Percentiles rank a stretch among this genome's conserved stretches.
phyloP scores from a whole-genome alignment of 2,113 vertebrate genomes.

The Chrysochloris asiatica region DNA sequence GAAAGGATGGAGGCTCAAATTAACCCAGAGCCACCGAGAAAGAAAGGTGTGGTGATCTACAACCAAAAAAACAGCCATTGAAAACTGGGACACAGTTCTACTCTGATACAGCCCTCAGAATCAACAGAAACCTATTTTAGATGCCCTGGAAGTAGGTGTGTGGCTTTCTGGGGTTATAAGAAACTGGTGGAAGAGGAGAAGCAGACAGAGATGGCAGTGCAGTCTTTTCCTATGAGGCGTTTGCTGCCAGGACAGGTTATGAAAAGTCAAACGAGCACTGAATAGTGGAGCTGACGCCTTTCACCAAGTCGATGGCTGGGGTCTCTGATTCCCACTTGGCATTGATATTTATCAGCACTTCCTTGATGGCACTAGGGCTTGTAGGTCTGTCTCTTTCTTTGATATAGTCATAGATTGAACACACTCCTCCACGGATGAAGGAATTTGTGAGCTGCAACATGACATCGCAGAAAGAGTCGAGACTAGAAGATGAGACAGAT shows the following conservation, averaged over 20 bases:
- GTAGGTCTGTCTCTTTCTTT: neutral
- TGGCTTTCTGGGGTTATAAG: neutral
- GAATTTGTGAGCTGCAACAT: neutral
- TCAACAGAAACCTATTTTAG: neutral
- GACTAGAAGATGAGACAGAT: neutral
- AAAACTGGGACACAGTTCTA: neutral
- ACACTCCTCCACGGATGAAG: neutral
- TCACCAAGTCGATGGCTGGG: neutral
- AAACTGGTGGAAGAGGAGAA: neutral
- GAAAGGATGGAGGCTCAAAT: neutral
- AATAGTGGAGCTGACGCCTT: neutral
- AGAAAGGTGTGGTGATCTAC: neutral
- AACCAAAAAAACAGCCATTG: neutral
- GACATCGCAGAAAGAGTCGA: neutral
- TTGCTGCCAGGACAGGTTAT: too few relatives aligned
- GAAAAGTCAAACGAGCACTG: neutral
- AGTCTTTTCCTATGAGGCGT: fast-evolving
- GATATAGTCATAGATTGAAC: neutral
- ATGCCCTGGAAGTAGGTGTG: neutral
- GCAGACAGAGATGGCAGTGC: neutral
- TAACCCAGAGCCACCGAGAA: neutral
- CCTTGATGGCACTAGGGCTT: neutral
- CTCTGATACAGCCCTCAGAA: neutral
- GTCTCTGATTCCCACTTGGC: neutral
- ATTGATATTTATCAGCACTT: neutral